Evolutionary conservation across 2,888 invertebrate species (phyloP).

Genomic region (Melitaea athalia): DNA sequence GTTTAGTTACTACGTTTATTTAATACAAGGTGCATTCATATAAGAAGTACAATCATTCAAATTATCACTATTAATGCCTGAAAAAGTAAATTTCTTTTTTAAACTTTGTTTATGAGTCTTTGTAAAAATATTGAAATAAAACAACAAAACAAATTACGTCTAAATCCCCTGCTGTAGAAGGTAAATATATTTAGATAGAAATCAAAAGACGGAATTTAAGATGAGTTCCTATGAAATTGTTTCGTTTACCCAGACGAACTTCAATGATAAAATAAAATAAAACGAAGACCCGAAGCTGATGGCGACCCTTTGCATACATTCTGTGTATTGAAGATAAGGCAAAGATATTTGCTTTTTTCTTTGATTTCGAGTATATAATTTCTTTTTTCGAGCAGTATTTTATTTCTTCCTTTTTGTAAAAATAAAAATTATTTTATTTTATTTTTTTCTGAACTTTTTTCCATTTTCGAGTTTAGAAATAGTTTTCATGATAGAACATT

Average conservation of each 20-base stretch:
- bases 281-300: conserved; percentile 30
- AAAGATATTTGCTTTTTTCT: conserved; percentile 6
- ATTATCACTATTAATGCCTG: too few species aligned
- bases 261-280: conserved; percentile 55
- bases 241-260: conserved; percentile 48
- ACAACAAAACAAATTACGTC: background rate
- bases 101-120: background rate
- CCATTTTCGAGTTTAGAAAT: too few species aligned
- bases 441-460: too few species aligned
- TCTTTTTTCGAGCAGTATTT: background rate
- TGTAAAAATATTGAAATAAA: background rate
- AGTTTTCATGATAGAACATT: too few species aligned
- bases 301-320: conserved; percentile 26
- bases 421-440: background rate
- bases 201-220: conserved; percentile 49
- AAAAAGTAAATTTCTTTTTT: background rate
- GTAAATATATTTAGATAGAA: conserved; percentile 38
- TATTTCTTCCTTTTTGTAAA: background rate
- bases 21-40: too few species aligned
- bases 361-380: background rate
- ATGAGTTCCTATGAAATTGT: conserved; percentile 51
- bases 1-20: too few species aligned
- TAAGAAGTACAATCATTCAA: too few species aligned
- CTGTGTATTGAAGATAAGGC: conserved; percentile 10
- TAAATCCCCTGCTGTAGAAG: conserved; percentile 18